These are phyloP conservation scores for Trichogramma pretiosum DNA, from an alignment of 1,140 invertebrate species.

Conservation along the genomic window DNA sequence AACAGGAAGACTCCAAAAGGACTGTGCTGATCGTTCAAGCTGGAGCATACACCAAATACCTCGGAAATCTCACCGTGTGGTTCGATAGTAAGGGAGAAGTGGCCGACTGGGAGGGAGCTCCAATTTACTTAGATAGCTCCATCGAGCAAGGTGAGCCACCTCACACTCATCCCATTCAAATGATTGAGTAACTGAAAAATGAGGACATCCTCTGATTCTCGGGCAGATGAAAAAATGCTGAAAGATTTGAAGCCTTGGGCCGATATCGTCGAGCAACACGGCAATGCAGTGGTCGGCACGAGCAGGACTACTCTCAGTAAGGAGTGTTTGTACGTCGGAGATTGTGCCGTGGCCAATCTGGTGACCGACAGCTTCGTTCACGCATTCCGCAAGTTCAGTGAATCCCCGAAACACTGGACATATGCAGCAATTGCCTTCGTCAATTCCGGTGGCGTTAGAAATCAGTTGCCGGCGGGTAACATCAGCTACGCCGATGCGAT, in stretches of 20 bases:
- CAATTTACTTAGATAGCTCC: conserved; percentile 59
- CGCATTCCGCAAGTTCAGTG: too few species aligned
- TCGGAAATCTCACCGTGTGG: conserved; percentile 49
- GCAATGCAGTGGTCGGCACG: conserved; percentile 49
- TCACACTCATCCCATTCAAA: not conserved
- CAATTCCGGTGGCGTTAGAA: conserved; percentile 63
- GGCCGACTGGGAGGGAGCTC: conserved; percentile 59
- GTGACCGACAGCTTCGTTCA: conserved; percentile 66
- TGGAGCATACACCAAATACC: conserved; percentile 51
- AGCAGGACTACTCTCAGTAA: conserved; percentile 50
- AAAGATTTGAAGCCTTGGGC: conserved; percentile 53
- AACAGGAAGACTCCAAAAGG: conserved; percentile 45
- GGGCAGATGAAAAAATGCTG: conserved; percentile 45
- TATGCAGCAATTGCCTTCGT: conserved; percentile 58
- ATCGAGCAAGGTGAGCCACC: conserved; percentile 51
- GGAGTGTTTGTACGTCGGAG: conserved; percentile 48
- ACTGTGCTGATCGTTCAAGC: conserved; percentile 65
- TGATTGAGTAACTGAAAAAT: not conserved
- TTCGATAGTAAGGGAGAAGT: conserved; percentile 67
- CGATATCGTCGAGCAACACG: conserved; percentile 48
- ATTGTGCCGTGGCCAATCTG: conserved; percentile 71
- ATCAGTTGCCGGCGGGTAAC: conserved; percentile 48
- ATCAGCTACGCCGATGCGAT: conserved; percentile 60
- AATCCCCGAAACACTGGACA: conserved; percentile 46
- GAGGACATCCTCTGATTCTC: not conserved